Percentiles rank a stretch among this genome's conserved stretches.
phyloP scores from a whole-genome alignment of 2,888 invertebrate genomes.

The Nomada ferruginata region DNA sequence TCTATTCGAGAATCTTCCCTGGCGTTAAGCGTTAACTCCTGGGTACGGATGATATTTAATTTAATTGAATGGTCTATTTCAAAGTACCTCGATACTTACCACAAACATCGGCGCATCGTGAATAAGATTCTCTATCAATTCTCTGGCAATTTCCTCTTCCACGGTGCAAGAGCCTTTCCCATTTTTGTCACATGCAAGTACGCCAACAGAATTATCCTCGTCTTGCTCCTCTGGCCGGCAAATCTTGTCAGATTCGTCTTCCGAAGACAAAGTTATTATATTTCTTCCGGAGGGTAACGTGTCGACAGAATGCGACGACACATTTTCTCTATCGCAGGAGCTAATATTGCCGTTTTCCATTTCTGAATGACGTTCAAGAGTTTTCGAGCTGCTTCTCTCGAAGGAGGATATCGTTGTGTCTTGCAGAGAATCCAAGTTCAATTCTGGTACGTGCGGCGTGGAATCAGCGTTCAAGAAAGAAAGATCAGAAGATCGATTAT shows the following conservation, averaged over 20 bases:
- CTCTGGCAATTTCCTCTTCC: constrained; percentile 60
- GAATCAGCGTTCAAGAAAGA: constrained; percentile 65
- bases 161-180: not conserved
- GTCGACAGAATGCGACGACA: constrained; percentile 55
- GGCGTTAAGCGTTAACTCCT: not conserved
- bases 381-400: constrained; percentile 63
- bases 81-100: not conserved
- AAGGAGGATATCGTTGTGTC: constrained; percentile 78
- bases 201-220: not conserved
- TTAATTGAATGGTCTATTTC: not conserved
- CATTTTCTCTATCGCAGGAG: constrained; percentile 57
- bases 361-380: constrained; percentile 25
- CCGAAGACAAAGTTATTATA: not conserved
- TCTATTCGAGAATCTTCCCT: too few relatives aligned
- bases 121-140: constrained; percentile 54
- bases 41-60: not conserved
- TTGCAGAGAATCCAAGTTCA: constrained; percentile 80
- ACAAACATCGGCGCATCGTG: not conserved
- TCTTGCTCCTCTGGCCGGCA: not conserved
- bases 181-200: not conserved
- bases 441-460: constrained; percentile 78
- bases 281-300: constrained; percentile 41
- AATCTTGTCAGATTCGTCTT: not conserved
- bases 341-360: constrained; percentile 23
- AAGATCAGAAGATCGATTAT: constrained; percentile 52